These are phyloP conservation scores for Coregonus sp. DNA, from an alignment of 2,797 vertebrate genomes.

Conservation along the genomic window DNA sequence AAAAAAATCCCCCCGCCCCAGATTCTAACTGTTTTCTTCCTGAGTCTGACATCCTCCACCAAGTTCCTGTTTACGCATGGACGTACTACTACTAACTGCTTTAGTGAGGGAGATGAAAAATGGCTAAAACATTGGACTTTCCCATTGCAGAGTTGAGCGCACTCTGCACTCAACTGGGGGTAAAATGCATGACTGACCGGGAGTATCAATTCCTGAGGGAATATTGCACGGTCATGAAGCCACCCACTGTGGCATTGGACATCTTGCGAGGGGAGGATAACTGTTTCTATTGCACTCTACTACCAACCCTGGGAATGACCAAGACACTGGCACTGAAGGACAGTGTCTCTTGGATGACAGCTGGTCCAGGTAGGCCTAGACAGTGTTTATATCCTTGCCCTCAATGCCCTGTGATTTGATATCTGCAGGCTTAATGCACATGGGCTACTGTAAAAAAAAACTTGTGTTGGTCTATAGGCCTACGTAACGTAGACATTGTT, in stretches of 20 bases:
- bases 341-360: neutral
- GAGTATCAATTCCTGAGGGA: slow-evolving; percentile 21
- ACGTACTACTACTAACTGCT: too few species aligned
- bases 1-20: too few species aligned
- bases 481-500: neutral
- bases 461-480: neutral
- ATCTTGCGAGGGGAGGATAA: slow-evolving; percentile 15
- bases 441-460: neutral
- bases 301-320: neutral
- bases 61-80: too few species aligned
- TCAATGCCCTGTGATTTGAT: neutral
- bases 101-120: too few species aligned
- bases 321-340: neutral
- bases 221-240: slow-evolving; percentile 19
- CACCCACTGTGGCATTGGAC: slow-evolving; percentile 5
- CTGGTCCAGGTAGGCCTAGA: neutral
- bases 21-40: too few species aligned
- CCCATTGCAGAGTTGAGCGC: neutral
- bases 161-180: slow-evolving; percentile 2
- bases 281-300: slow-evolving; percentile 6
- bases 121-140: too few species aligned
- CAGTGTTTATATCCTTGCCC: neutral
- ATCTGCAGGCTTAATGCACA: neutral
- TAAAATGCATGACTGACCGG: slow-evolving; percentile 14
- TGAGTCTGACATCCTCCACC: too few species aligned